Evolutionary conservation across 1,140 invertebrate species (phyloP).

Genomic region (Colletes gigas): DNA sequence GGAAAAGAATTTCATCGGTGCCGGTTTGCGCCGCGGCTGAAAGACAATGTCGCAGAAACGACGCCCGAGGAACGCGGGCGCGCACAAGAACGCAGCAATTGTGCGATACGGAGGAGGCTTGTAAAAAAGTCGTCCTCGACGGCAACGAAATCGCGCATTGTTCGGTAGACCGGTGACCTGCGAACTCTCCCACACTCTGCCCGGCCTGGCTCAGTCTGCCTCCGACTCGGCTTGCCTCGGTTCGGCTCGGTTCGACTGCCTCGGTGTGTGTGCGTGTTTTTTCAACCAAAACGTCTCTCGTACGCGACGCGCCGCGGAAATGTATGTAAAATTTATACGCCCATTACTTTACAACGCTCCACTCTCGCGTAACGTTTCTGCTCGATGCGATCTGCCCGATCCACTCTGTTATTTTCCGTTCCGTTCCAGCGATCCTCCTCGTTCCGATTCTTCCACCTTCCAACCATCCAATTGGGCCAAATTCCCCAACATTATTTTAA

Average conservation of each 20-base stretch:
- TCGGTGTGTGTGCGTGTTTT: slow-evolving; percentile 13
- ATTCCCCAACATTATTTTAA: too few relatives aligned
- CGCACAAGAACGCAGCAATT: slow-evolving; percentile 55
- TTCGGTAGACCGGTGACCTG: slow-evolving; percentile 76
- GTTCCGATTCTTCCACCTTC: too few relatives aligned
- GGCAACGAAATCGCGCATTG: slow-evolving; percentile 72
- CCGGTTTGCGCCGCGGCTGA: neutral
- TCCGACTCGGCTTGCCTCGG: neutral
- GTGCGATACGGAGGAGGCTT: slow-evolving; percentile 48
- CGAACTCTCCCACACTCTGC: slow-evolving; percentile 77
- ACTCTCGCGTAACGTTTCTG: too few relatives aligned
- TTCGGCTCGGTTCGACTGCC: too few relatives aligned
- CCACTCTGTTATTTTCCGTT: too few relatives aligned
- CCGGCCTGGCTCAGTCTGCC: neutral
- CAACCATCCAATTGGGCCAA: too few relatives aligned
- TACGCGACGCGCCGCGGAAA: neutral
- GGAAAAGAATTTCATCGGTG: slow-evolving; percentile 21
- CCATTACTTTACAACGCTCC: too few relatives aligned
- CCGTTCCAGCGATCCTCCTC: too few relatives aligned
- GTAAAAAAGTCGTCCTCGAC: slow-evolving; percentile 66
- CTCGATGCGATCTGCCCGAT: too few relatives aligned
- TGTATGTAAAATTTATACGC: slow-evolving; percentile 8
- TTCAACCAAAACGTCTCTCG: slow-evolving; percentile 32
- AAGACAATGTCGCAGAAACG: slow-evolving; percentile 37
- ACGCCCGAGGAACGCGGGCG: slow-evolving; percentile 13